Conservation (phyloP, 2,113 vertebrate genomes). For the Cinclus cinclus region DNA sequence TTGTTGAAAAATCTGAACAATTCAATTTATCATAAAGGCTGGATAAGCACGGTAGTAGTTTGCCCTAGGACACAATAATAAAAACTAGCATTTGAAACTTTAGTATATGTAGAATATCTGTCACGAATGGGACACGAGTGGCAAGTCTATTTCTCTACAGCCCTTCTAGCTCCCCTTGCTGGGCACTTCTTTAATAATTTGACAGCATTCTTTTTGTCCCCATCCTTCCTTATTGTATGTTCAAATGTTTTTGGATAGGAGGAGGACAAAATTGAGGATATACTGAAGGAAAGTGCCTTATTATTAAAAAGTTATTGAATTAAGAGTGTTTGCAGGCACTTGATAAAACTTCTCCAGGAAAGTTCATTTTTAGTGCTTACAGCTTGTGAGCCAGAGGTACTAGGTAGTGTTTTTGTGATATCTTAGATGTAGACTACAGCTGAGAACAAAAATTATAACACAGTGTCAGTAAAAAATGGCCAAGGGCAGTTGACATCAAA, state of each 20-base stretch:
- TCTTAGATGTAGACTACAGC: not conserved
- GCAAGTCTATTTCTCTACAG: not conserved
- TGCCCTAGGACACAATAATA: not conserved
- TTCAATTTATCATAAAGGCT: not conserved
- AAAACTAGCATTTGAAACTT: not conserved
- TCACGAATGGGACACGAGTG: not conserved
- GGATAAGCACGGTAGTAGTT: not conserved
- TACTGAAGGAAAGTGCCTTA: not conserved
- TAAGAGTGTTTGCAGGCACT: not conserved
- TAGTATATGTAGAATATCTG: not conserved
- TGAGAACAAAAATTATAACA: not conserved
- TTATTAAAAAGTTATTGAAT: not conserved
- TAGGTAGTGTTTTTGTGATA: not conserved
- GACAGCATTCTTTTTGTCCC: not conserved
- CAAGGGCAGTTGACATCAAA: not conserved
- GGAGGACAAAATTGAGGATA: not conserved
- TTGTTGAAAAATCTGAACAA: not conserved
- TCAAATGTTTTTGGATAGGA: not conserved
- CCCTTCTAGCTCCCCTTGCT: not conserved
- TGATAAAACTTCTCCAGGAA: not conserved
- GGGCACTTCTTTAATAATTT: not conserved
- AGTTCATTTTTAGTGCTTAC: not conserved
- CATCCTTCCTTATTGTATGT: not conserved
- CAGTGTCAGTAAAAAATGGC: not conserved
- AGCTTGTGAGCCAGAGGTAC: not conserved